Percentiles rank a stretch among this genome's conserved stretches.
Conservation (phyloP, 2,888 invertebrate genomes). For the Dryadula phaetusa region DNA sequence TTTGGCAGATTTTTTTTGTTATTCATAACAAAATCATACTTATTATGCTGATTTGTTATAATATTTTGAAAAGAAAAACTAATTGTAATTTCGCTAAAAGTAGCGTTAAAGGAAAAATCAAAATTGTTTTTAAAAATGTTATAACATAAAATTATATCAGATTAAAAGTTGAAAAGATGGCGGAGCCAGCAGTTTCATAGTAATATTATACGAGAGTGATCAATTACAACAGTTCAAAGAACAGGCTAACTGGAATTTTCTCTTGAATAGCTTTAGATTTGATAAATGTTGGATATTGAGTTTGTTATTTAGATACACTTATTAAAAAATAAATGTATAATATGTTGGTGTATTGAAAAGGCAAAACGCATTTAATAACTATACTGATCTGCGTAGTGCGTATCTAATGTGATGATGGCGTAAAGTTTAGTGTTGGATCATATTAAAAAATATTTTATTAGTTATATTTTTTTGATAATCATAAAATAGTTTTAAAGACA, state of each 20-base stretch:
- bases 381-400: no score
- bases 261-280: conserved; percentile 20
- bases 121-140: conserved; percentile 4
- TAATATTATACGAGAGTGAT: conserved; percentile 19
- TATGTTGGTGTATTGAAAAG: no score
- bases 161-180: conserved; percentile 9
- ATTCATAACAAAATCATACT: no score
- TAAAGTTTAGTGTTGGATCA: no score
- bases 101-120: background rate
- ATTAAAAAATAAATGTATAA: background rate
- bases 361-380: no score
- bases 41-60: no score
- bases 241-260: conserved; percentile 16
- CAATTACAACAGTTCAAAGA: conserved; percentile 26
- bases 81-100: background rate
- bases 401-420: no score
- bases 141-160: background rate
- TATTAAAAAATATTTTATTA: no score
- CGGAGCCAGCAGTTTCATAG: conserved; percentile 17
- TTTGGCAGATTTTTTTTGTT: no score
- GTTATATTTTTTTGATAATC: no score
- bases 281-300: conserved; percentile 4
- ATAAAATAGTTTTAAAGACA: no score
- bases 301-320: background rate
- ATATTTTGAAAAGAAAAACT: background rate